phyloP scores from a whole-genome alignment of 2,113 vertebrate species.

The Anas platyrhynchos region DNA sequence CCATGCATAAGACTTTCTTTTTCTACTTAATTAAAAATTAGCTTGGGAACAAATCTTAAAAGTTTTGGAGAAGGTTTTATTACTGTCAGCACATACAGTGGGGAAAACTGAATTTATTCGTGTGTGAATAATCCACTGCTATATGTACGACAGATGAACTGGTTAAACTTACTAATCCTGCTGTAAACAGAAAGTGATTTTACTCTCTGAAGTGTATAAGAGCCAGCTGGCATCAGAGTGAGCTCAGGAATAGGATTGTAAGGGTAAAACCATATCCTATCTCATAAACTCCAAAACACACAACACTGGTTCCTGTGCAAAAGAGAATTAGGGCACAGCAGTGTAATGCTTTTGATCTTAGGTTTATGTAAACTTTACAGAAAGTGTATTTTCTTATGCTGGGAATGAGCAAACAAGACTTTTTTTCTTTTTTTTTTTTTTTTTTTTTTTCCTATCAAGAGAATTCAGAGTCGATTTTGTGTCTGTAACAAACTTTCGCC shows the following conservation, averaged over 20 bases:
- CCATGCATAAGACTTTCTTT: background rate
- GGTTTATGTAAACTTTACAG: background rate
- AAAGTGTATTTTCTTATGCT: accelerated
- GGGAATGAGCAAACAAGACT: background rate
- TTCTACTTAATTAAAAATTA: background rate
- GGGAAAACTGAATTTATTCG: accelerated
- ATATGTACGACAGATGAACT: background rate
- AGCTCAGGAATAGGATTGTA: background rate
- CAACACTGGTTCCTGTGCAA: background rate
- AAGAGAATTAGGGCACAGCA: background rate
- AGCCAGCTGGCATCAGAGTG: accelerated
- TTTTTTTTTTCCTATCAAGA: background rate
- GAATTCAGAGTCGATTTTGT: background rate
- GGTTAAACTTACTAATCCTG: background rate
- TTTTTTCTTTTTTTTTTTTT: too few species aligned
- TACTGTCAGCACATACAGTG: background rate
- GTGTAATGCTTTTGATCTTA: accelerated
- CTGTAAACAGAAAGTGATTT: background rate
- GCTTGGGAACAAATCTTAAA: background rate
- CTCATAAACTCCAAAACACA: background rate
- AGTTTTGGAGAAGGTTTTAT: background rate
- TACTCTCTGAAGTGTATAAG: background rate
- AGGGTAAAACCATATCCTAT: background rate
- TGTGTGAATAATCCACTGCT: background rate
- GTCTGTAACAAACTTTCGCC: background rate